Conservation (phyloP, 2,888 invertebrate species). For the Xylocampa areola region DNA sequence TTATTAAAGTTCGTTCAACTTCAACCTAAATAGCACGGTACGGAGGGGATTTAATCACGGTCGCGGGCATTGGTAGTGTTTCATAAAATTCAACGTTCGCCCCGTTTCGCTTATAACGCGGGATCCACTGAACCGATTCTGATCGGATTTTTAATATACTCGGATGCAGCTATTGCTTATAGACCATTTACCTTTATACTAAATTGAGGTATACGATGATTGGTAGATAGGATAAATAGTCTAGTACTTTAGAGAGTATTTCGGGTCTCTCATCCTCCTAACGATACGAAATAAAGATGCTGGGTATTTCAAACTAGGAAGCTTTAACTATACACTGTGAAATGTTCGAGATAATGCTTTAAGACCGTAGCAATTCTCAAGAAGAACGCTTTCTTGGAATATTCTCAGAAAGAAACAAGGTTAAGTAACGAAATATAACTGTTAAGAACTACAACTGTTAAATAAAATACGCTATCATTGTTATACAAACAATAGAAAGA, state of each 20-base stretch:
- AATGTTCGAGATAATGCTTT: constrained; percentile 30
- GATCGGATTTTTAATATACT: constrained; percentile 61
- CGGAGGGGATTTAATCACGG: constrained; percentile 61
- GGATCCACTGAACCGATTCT: constrained; percentile 55
- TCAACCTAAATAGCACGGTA: constrained; percentile 58
- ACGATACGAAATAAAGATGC: constrained; percentile 20
- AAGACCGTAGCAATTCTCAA: constrained; percentile 17
- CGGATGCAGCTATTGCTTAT: constrained; percentile 48
- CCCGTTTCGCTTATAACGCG: constrained; percentile 54
- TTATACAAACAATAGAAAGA: not conserved
- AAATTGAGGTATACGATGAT: constrained; percentile 23
- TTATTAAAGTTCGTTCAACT: constrained; percentile 62
- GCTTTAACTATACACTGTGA: constrained; percentile 38
- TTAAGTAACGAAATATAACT: constrained; percentile 10
- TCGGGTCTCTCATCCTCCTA: constrained; percentile 3
- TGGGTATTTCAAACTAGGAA: constrained; percentile 26
- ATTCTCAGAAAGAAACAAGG: constrained; percentile 6
- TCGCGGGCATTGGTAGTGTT: constrained; percentile 60
- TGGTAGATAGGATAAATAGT: constrained; percentile 15
- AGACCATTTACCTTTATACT: constrained; percentile 45
- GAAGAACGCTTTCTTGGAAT: constrained; percentile 17
- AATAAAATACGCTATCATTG: constrained; percentile 5
- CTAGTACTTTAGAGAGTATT: constrained; percentile 10
- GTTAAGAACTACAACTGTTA: constrained; percentile 3
- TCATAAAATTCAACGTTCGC: constrained; percentile 62